Evolutionary conservation across 2,113 vertebrate genomes (phyloP).

Genomic region (Raja brachyura): DNA sequence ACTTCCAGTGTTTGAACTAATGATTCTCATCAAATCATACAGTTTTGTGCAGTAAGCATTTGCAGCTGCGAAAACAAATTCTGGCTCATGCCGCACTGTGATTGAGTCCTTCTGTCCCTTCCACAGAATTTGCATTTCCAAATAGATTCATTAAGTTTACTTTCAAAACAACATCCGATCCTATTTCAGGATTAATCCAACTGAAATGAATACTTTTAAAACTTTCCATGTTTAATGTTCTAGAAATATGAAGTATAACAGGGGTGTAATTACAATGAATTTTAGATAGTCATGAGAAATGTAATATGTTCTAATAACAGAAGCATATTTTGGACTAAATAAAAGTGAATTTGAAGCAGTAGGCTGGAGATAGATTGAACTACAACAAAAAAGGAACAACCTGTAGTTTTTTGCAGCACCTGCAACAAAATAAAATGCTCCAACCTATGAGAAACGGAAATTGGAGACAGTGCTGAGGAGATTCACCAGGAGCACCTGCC

Average conservation of each 20-base stretch:
- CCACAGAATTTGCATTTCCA: not conserved
- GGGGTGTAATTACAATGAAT: not conserved
- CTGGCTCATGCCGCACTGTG: not conserved
- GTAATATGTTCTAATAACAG: not conserved
- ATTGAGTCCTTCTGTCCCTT: not conserved
- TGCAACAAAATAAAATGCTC: too few species aligned
- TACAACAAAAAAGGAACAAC: not conserved
- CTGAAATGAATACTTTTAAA: not conserved
- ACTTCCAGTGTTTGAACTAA: not conserved
- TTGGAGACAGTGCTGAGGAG: too few species aligned
- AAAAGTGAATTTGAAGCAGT: not conserved
- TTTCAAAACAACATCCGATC: not conserved
- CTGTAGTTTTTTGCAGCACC: too few species aligned
- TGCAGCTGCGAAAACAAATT: constrained; percentile 2
- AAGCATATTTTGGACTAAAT: not conserved
- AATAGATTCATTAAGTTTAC: not conserved
- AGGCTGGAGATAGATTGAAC: not conserved
- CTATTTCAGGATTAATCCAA: not conserved
- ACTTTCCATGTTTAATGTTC: not conserved
- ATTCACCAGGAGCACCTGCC: too few species aligned
- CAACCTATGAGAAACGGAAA: too few species aligned
- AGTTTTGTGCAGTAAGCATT: not conserved
- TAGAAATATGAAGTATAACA: not conserved
- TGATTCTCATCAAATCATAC: not conserved
- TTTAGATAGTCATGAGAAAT: not conserved